These are phyloP conservation scores for Halcyon chelicuti DNA, from an alignment of 2,797 vertebrate genomes.

Conservation along the genomic window DNA sequence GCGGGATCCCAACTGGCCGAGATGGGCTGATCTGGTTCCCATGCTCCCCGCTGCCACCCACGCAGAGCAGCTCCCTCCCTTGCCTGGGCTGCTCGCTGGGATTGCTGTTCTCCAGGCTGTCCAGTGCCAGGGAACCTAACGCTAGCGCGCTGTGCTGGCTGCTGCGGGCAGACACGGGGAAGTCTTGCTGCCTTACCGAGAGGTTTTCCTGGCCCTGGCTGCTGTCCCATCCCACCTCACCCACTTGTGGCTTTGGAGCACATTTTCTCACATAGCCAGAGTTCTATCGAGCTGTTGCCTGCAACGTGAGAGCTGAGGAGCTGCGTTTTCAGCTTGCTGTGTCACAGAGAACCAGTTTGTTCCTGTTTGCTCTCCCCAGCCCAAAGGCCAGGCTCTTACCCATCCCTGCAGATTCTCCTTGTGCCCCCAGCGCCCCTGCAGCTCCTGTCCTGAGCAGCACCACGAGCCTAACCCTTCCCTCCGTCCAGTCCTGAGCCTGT, in stretches of 20 bases:
- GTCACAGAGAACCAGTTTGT: background rate
- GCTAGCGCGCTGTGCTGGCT: background rate
- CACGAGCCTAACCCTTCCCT: background rate
- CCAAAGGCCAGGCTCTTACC: background rate
- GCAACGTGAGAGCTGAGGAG: background rate
- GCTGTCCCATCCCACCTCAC: background rate
- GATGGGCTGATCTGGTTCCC: background rate
- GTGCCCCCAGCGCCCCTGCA: background rate
- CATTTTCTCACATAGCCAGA: background rate
- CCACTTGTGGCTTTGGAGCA: background rate
- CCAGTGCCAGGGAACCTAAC: background rate
- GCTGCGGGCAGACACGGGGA: rapidly evolving
- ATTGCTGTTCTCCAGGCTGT: background rate
- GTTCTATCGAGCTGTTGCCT: rapidly evolving
- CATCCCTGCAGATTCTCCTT: background rate
- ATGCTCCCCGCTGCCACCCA: background rate
- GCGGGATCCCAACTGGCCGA: rapidly evolving
- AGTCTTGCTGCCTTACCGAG: background rate
- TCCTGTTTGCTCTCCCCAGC: background rate
- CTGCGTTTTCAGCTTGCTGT: background rate
- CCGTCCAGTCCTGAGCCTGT: background rate
- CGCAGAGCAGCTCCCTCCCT: background rate
- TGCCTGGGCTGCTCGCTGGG: background rate
- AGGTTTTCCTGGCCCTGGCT: background rate
- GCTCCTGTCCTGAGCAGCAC: background rate